phyloP scores from a whole-genome alignment of 1,140 invertebrate genomes.

The Daktulosphaira vitifoliae region DNA sequence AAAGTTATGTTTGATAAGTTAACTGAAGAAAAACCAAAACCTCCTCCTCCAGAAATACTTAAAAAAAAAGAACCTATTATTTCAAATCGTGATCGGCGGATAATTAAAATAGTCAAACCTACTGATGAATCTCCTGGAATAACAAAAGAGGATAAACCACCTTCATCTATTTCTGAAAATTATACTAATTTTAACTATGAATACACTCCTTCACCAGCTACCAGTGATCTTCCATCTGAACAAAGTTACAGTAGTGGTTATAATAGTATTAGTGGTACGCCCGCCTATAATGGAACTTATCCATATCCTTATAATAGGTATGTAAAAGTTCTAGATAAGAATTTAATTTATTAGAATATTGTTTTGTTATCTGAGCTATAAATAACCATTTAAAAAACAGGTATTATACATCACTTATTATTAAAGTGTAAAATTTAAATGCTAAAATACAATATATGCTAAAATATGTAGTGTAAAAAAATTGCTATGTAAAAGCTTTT shows the following conservation, averaged over 20 bases:
- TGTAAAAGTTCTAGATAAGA: no score
- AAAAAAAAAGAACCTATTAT: not conserved
- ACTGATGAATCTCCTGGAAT: slow-evolving; percentile 7
- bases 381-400: no score
- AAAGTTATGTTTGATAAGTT: slow-evolving; percentile 7
- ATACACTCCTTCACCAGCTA: slow-evolving; percentile 2
- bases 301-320: slow-evolving; percentile 20
- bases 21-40: slow-evolving; percentile 8
- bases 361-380: no score
- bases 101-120: not conserved
- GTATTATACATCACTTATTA: no score
- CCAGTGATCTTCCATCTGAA: slow-evolving; percentile 25
- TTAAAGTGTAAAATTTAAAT: no score
- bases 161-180: not conserved
- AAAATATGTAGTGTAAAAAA: no score
- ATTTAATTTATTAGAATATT: no score
- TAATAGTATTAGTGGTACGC: slow-evolving; percentile 12
- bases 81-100: slow-evolving; percentile 12
- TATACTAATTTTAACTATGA: slow-evolving; percentile 19
- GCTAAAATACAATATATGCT: no score
- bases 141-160: slow-evolving; percentile 10
- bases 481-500: no score
- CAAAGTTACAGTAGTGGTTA: slow-evolving; percentile 21
- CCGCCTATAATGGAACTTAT: slow-evolving; percentile 15
- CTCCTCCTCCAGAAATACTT: not conserved